Percentiles rank a stretch among this genome's conserved stretches.
These are phyloP conservation scores for Eueides isabella DNA, from an alignment of 1,140 invertebrate species.

Conservation along the genomic window DNA sequence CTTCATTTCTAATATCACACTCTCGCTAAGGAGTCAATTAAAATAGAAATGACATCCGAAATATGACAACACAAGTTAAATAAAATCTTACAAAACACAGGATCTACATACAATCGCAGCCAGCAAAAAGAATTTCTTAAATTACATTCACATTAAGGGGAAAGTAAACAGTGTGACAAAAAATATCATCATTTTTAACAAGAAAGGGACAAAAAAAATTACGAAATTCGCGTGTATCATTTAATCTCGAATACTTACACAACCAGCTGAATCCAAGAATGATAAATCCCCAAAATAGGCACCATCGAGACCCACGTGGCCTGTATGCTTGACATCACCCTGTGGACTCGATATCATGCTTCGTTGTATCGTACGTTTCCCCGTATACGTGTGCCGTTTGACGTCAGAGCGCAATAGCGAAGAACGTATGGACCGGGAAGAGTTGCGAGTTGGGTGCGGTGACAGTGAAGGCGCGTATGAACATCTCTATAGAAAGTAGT, in stretches of 20 bases:
- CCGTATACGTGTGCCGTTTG: constrained; percentile 71
- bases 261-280: constrained; percentile 86
- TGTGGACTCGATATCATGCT: constrained; percentile 99
- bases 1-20: too few species aligned
- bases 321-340: constrained; percentile 98
- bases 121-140: too few species aligned
- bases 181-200: too few species aligned
- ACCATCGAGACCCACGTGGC: constrained; percentile 98
- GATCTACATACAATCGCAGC: too few species aligned
- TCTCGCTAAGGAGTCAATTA: too few species aligned
- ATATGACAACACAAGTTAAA: too few species aligned
- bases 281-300: constrained; percentile 98
- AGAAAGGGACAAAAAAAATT: too few species aligned
- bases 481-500: constrained; percentile 34
- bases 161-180: too few species aligned
- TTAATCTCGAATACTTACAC: constrained; percentile 56
- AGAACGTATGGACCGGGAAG: constrained; percentile 55
- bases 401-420: constrained; percentile 63
- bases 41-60: too few species aligned
- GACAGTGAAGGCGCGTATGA: constrained; percentile 53
- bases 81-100: too few species aligned
- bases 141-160: too few species aligned
- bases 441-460: constrained; percentile 58
- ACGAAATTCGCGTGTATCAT: too few species aligned
- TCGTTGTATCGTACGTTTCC: constrained; percentile 87